Conservation (phyloP, 2,888 invertebrate species). For the Uloborus plumipes region DNA sequence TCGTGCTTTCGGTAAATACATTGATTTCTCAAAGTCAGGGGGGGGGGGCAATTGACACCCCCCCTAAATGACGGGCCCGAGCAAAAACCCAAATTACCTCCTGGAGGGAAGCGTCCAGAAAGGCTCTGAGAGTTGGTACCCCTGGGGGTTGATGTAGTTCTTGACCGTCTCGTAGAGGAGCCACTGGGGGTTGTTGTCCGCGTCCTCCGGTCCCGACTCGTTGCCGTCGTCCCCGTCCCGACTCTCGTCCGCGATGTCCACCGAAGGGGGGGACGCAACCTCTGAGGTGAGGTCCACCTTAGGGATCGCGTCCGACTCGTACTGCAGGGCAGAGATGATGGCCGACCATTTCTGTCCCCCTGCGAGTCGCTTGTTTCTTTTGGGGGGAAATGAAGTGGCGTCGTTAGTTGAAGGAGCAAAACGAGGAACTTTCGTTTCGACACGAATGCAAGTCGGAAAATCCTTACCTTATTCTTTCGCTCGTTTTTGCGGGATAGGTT, state of each 20-base stretch:
- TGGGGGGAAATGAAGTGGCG: no score
- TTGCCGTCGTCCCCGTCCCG: constrained; percentile 72
- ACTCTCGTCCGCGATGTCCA: constrained; percentile 67
- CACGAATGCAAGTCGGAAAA: no score
- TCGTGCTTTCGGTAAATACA: no score
- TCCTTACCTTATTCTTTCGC: constrained; percentile 78
- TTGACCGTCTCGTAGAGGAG: constrained; percentile 85
- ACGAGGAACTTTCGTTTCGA: no score
- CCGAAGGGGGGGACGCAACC: constrained; percentile 66
- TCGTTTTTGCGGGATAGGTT: constrained; percentile 76
- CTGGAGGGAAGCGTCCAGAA: constrained; percentile 91
- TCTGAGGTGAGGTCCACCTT: constrained; percentile 43
- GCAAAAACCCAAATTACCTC: constrained; percentile 68
- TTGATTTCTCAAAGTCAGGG: no score
- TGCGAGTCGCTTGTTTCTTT: constrained; percentile 72
- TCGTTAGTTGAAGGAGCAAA: no score
- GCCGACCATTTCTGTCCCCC: constrained; percentile 76
- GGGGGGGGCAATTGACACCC: no score
- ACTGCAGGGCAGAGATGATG: constrained; percentile 76
- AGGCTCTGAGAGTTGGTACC: constrained; percentile 88
- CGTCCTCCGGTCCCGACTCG: constrained; percentile 74
- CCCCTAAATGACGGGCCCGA: no score
- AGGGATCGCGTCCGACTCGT: constrained; percentile 69
- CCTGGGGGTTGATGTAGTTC: constrained; percentile 71
- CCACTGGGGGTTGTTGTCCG: constrained; percentile 86